These are phyloP conservation scores for Isotomurus palustris DNA, from an alignment of 2,888 invertebrate genomes.

Conservation along the genomic window DNA sequence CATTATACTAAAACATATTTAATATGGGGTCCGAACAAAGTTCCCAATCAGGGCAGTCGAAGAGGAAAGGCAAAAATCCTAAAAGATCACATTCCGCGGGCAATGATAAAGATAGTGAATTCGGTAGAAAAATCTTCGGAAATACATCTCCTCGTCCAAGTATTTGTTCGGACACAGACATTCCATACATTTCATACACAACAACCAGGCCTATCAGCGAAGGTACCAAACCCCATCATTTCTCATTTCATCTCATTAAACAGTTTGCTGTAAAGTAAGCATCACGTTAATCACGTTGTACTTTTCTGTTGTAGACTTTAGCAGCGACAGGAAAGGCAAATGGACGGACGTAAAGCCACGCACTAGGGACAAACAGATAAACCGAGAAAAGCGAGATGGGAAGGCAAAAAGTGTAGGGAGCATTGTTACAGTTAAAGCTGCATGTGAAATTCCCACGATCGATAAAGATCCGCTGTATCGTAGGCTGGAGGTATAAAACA, in stretches of 20 bases:
- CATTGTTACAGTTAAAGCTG: constrained; percentile 74
- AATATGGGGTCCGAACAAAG: constrained; percentile 50
- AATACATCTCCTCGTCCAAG: constrained; percentile 81
- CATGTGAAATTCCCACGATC: constrained; percentile 57
- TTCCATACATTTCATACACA: constrained; percentile 87
- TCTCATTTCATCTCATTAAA: not conserved
- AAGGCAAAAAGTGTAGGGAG: constrained; percentile 59
- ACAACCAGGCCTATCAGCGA: constrained; percentile 77
- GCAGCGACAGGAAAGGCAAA: constrained; percentile 34
- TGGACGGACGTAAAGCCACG: constrained; percentile 47
- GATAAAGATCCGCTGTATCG: constrained; percentile 73
- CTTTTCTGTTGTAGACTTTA: not conserved
- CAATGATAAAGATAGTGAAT: constrained; percentile 38
- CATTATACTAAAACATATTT: no score
- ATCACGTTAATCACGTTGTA: no score
- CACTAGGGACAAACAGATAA: constrained; percentile 46
- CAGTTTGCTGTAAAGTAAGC: no score
- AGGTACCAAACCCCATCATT: constrained; percentile 52
- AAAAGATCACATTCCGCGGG: constrained; percentile 46
- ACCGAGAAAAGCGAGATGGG: constrained; percentile 46
- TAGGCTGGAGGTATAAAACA: constrained; percentile 58
- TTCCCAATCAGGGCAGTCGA: constrained; percentile 44
- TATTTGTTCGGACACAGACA: constrained; percentile 80
- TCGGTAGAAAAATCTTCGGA: constrained; percentile 49
- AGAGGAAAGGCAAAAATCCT: constrained; percentile 40